A percentile compares a stretch with the other conserved stretches of the same genome.
phyloP scores from a whole-genome alignment of 2,113 vertebrate genomes.

The pig (Sus scrofa) region DNA sequence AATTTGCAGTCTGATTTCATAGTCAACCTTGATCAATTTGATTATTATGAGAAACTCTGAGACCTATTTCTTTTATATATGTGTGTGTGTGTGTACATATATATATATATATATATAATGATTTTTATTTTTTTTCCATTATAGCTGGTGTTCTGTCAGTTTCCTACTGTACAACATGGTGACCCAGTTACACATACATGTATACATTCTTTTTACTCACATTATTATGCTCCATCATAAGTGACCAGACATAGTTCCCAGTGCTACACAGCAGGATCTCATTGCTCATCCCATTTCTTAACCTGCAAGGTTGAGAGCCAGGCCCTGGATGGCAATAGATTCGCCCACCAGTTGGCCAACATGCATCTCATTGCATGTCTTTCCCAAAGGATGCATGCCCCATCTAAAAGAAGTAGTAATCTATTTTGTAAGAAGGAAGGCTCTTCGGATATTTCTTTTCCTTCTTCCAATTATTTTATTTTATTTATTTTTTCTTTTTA shows the following conservation, averaged over 20 bases:
- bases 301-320: background rate
- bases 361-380: background rate
- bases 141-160: too few species aligned
- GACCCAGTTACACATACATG: too few species aligned
- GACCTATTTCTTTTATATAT: background rate
- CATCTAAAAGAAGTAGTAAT: background rate
- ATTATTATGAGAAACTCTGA: background rate
- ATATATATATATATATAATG: too few species aligned
- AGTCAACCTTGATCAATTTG: background rate
- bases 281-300: too few species aligned
- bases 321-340: background rate
- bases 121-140: too few species aligned
- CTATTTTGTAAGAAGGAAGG: background rate
- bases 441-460: background rate
- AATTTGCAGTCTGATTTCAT: background rate
- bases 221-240: too few species aligned
- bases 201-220: too few species aligned
- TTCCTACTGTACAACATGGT: too few species aligned
- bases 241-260: too few species aligned
- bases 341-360: background rate
- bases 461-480: background rate
- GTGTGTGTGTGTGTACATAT: too few species aligned
- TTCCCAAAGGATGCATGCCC: background rate
- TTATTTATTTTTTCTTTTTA: too few species aligned
- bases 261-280: too few species aligned